Percentiles rank a stretch among this genome's conserved stretches.
These are phyloP conservation scores for Heliconius ismenius DNA, from an alignment of 2,888 invertebrate genomes.

Conservation along the genomic window DNA sequence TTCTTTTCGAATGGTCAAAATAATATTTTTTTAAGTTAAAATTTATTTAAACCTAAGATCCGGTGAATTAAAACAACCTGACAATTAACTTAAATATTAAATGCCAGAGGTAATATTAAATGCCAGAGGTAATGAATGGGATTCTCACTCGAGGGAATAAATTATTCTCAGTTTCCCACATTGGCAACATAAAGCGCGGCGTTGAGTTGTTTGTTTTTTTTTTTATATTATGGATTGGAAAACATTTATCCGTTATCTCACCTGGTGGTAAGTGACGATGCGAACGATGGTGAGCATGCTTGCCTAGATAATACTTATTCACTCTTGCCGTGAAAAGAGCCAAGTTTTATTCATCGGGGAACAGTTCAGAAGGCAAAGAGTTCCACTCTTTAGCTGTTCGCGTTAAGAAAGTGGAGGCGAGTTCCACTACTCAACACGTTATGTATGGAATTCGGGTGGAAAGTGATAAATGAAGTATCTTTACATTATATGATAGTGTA, in stretches of 20 bases:
- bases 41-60: background rate
- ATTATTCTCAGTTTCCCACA: background rate
- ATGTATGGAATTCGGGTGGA: background rate
- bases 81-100: background rate
- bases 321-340: too few relatives aligned
- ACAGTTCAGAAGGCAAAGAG: too few relatives aligned
- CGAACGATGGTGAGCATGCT: too few relatives aligned
- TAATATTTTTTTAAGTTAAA: background rate
- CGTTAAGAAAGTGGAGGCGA: too few relatives aligned
- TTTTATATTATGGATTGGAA: too few relatives aligned
- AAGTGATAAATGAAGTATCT: background rate
- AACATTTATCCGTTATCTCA: too few relatives aligned
- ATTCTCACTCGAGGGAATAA: background rate
- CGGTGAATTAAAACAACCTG: background rate
- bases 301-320: too few relatives aligned
- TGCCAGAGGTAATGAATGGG: background rate
- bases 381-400: too few relatives aligned
- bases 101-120: background rate
- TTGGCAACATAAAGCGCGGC: background rate
- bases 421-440: background rate
- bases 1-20: too few relatives aligned
- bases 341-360: too few relatives aligned
- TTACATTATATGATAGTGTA: background rate
- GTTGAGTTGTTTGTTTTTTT: background rate
- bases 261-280: too few relatives aligned